Conservation (phyloP, 1,140 invertebrate genomes). For the Pentalonia nigronervosa region DNA sequence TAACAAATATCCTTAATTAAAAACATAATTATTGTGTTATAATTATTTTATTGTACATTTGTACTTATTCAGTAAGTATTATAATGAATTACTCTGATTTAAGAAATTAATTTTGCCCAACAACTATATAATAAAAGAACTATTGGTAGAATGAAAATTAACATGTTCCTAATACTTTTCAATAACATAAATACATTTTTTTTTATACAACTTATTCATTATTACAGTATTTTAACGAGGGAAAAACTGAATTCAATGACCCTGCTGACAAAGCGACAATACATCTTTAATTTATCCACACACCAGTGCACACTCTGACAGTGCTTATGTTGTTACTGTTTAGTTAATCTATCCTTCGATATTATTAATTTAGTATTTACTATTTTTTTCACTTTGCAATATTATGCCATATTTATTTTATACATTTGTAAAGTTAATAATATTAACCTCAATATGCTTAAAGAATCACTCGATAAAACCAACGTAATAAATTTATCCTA, state of each 20-base stretch:
- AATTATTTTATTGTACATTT: not conserved
- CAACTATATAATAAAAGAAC: not conserved
- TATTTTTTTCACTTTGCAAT: not conserved
- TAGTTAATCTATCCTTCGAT: not conserved
- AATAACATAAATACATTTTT: not conserved
- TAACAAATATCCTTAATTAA: not conserved
- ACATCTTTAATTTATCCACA: constrained; percentile 22
- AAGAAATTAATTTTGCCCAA: not conserved
- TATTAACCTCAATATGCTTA: not conserved
- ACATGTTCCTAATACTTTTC: not conserved
- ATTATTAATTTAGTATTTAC: not conserved
- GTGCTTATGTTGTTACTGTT: not conserved
- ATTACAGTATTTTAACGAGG: not conserved
- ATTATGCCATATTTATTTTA: not conserved
- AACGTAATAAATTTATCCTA: not conserved
- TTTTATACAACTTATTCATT: not conserved
- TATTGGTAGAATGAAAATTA: not conserved
- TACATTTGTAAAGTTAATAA: not conserved
- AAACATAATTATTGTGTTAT: not conserved
- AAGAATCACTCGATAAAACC: not conserved
- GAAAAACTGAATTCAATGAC: not conserved
- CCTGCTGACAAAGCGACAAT: not conserved
- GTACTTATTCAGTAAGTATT: not conserved
- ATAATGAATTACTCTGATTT: not conserved
- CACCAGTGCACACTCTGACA: not conserved